phyloP scores from a whole-genome alignment of 2,888 invertebrate species.

The Cryptosula pallasiana region DNA sequence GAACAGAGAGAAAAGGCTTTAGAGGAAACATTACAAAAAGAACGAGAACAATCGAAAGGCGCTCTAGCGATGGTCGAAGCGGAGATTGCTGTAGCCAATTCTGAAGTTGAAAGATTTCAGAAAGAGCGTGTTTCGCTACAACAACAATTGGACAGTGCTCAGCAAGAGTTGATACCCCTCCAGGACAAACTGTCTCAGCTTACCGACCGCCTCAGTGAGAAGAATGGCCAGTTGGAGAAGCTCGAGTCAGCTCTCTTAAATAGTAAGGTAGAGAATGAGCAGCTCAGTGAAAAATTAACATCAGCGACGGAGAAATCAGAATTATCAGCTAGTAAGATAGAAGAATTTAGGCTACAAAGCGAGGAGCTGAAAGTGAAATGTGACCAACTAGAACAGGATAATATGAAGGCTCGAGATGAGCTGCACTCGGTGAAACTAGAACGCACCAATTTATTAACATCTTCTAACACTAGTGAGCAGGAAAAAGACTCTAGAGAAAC shows the following conservation, averaged over 20 bases:
- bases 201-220: not conserved
- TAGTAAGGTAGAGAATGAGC: not conserved
- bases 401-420: not conserved
- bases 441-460: not conserved
- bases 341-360: not conserved
- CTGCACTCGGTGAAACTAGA: not conserved
- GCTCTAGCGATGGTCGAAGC: not conserved
- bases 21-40: conserved; percentile 32
- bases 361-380: not conserved
- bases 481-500: not conserved
- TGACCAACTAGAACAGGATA: not conserved
- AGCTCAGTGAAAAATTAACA: not conserved
- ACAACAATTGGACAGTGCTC: not conserved
- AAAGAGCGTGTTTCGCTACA: not conserved
- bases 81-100: not conserved
- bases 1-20: conserved; percentile 15
- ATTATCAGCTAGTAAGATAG: not conserved
- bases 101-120: not conserved
- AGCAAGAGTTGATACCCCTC: not conserved
- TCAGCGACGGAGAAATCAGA: not conserved
- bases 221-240: not conserved
- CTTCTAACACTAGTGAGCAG: not conserved
- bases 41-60: conserved; percentile 30
- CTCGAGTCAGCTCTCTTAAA: not conserved
- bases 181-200: not conserved